A percentile compares a stretch with the other conserved stretches of the same genome.
These are phyloP conservation scores for Drosophila tristis DNA, from an alignment of 1,140 invertebrate genomes.

Conservation along the genomic window DNA sequence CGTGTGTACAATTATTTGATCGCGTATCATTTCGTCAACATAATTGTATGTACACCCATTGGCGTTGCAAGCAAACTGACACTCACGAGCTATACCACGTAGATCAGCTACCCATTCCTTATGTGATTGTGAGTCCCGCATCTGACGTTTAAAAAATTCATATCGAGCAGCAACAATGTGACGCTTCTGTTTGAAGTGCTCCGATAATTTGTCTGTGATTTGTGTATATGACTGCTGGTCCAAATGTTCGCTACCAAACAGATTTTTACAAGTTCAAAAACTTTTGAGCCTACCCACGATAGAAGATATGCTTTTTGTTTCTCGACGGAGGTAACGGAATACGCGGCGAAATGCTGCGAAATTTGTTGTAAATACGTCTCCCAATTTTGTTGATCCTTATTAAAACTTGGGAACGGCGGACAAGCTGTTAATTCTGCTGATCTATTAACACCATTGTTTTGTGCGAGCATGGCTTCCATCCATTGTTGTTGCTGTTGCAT, in stretches of 20 bases:
- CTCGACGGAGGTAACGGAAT: background rate
- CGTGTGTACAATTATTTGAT: constrained; percentile 5
- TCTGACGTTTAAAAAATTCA: too few relatives aligned
- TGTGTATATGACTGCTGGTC: too few relatives aligned
- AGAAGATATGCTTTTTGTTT: background rate
- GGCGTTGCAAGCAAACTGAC: background rate
- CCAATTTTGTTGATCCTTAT: constrained; percentile 1
- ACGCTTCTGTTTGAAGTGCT: too few relatives aligned
- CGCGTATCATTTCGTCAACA: background rate
- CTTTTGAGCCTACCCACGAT: background rate
- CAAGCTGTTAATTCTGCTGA: background rate
- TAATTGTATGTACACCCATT: background rate
- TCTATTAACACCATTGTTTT: background rate
- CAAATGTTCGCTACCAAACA: background rate
- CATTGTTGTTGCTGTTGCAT: background rate
- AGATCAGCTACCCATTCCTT: too few relatives aligned
- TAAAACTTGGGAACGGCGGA: background rate
- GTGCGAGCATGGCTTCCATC: background rate
- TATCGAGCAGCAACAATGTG: background rate
- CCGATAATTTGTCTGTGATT: too few relatives aligned
- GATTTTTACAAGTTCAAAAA: background rate
- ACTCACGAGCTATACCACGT: too few relatives aligned
- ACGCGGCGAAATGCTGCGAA: background rate
- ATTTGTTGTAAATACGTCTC: background rate
- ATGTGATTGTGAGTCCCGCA: too few relatives aligned